Evolutionary conservation across 2,797 vertebrate genomes (phyloP).

Genomic region (Podarcis siculus): DNA sequence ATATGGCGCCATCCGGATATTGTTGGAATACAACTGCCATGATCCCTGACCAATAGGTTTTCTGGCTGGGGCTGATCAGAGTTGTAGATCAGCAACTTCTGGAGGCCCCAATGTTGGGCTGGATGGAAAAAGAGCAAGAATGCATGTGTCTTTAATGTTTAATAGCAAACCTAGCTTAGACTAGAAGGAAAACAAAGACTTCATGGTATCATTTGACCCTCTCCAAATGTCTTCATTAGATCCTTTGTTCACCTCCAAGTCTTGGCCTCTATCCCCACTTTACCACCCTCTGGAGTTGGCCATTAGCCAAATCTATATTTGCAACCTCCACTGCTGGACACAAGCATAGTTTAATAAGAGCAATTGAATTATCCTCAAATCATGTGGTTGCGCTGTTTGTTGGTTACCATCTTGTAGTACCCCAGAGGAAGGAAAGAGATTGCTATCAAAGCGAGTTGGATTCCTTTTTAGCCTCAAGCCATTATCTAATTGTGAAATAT

Average conservation of each 20-base stretch:
- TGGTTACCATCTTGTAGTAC: background rate
- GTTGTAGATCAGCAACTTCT: no score
- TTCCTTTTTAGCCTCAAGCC: constrained; percentile 25
- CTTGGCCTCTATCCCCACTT: background rate
- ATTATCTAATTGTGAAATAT: background rate
- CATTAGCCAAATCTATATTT: background rate
- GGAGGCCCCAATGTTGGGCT: no score
- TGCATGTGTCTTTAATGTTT: no score
- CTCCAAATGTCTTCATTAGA: background rate
- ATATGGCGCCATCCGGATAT: no score
- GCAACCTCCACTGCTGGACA: background rate
- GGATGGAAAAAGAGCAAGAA: background rate
- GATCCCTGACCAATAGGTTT: no score
- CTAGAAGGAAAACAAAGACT: background rate
- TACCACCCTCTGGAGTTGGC: background rate
- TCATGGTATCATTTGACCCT: no score
- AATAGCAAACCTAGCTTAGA: no score
- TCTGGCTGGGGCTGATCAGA: no score
- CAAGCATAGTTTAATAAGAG: no score
- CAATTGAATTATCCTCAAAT: constrained; percentile 23
- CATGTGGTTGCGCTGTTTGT: constrained; percentile 9
- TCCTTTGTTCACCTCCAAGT: no score
- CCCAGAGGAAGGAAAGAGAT: background rate
- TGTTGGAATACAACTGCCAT: no score
- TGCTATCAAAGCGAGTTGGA: background rate